Evolutionary conservation across 2,113 vertebrate genomes (phyloP).

Genomic region (Elgaria multicarinata): DNA sequence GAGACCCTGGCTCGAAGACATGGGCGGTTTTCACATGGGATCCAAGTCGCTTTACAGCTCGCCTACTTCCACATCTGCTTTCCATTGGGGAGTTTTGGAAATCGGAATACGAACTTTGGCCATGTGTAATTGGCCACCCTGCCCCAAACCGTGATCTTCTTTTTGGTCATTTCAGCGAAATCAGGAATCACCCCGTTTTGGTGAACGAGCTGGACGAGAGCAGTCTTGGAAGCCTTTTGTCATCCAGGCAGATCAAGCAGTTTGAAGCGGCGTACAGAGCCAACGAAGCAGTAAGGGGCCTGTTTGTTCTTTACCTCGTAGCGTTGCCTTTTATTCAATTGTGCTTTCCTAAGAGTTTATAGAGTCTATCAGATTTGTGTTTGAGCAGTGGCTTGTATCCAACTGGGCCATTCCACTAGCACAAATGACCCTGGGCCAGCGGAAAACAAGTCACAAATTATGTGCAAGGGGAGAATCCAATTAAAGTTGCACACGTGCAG

Average conservation of each 20-base stretch:
- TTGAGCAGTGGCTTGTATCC: not conserved
- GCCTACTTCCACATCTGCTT: slow-evolving; percentile 44
- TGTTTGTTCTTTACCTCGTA: not conserved
- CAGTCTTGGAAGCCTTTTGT: slow-evolving; percentile 81
- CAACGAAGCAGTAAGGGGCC: slow-evolving; percentile 80
- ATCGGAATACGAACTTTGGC: slow-evolving; percentile 11
- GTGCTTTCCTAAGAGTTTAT: not conserved
- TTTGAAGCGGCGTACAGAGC: slow-evolving; percentile 82
- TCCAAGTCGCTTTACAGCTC: slow-evolving; percentile 3
- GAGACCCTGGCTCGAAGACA: not conserved
- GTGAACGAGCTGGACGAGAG: slow-evolving; percentile 72
- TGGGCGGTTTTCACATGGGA: not conserved
- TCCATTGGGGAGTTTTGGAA: slow-evolving; percentile 28
- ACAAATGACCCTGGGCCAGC: too few relatives aligned
- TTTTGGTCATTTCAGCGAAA: slow-evolving; percentile 76
- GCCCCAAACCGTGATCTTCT: slow-evolving; percentile 48
- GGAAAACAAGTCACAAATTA: too few relatives aligned
- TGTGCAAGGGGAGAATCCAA: too few relatives aligned
- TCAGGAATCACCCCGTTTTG: slow-evolving; percentile 81
- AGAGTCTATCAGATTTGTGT: not conserved
- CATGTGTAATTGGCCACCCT: slow-evolving; percentile 39
- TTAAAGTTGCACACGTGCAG: too few relatives aligned
- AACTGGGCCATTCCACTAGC: too few relatives aligned
- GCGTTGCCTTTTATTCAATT: not conserved
- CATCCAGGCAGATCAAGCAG: slow-evolving; percentile 56